Evolutionary conservation across 2,888 invertebrate species (phyloP).

Genomic region (Ennomos erosarius): DNA sequence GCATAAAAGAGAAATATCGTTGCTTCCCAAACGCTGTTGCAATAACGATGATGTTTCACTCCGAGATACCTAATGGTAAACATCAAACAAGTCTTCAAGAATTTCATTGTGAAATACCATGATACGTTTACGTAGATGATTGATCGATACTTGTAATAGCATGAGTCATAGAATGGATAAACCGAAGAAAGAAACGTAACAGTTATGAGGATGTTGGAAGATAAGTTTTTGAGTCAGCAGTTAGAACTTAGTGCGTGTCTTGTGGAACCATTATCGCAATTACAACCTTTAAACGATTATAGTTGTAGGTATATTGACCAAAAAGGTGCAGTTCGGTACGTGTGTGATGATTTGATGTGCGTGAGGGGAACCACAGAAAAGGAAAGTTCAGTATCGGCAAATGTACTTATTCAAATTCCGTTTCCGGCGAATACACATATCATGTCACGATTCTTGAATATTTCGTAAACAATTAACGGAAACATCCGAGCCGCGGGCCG

Average conservation of each 20-base stretch:
- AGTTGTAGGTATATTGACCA: constrained; percentile 9
- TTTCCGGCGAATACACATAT: constrained; percentile 45
- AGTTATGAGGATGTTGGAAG: neutral
- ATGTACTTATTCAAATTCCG: constrained; percentile 35
- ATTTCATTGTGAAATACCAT: constrained; percentile 18
- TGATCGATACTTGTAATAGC: constrained; percentile 16
- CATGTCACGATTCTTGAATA: constrained; percentile 51
- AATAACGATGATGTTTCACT: constrained; percentile 17
- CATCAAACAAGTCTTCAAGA: constrained; percentile 11
- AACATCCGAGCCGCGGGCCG: constrained; percentile 46
- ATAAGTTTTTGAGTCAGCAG: constrained; percentile 12
- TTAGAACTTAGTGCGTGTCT: constrained; percentile 1
- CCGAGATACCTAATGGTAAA: constrained; percentile 7
- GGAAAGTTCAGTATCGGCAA: constrained; percentile 35
- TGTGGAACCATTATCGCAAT: constrained; percentile 4
- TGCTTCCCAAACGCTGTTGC: constrained; percentile 27
- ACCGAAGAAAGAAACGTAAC: neutral
- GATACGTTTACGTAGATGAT: constrained; percentile 13
- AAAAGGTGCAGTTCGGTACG: constrained; percentile 36
- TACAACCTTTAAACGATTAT: constrained; percentile 9
- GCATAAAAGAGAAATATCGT: constrained; percentile 37
- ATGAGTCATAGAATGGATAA: constrained; percentile 18
- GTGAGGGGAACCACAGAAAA: constrained; percentile 33
- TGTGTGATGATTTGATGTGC: constrained; percentile 29
- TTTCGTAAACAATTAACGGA: constrained; percentile 56